Base-by-base conservation (phyloP, 2,113 vertebrate genomes). In the Emydura subglobosa region DNA sequence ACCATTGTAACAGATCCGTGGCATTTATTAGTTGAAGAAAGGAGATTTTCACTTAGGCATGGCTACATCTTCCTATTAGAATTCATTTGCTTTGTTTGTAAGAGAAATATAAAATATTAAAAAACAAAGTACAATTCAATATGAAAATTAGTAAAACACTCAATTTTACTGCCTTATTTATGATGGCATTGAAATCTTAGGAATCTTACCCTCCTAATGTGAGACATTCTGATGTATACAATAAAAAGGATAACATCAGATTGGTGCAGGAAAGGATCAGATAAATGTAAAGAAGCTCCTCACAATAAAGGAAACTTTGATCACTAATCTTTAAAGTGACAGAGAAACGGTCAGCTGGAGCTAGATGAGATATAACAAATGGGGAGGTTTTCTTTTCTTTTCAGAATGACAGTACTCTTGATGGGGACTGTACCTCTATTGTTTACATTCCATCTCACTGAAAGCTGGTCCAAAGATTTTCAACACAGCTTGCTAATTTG, bases 401-500 rank as follows among this genome's bases (percentile, higher is more conserved):
- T 78, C 85, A 53, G 79, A 85, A 86, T 0, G 10, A 59, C 6
- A 1, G 53, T 79, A 34, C 49, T 81, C 27, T 9, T 74, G 61
- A 47, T 88, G 65, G 59, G 95, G 91, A 93, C 88, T 80, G 74
- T 21, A 47, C 79, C 83, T 31, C 61, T n/a, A 21, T 34, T 97
- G 94, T 96, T 98, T 97, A 93, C 92, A 44, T 97, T 97, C 85
- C 93, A 96, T 96, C 97, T 95, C 87, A 59, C 78, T 89, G 82
- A 92, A 88, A 92, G 76, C 68, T 68, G 57, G 82, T 84, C 59
- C 86, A 83, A 72, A 88, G 49, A 74, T 68, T 92, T 85, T 55
- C 92, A 96, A 93, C 95, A 86, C 86, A 95, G 79, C 55, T 96
- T 96, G 94, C 86, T 94, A 92, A 87, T 94, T 85, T 88, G 88